These are phyloP conservation scores for Deroplatys truncata DNA, from an alignment of 2,888 invertebrate species.

Conservation along the genomic window DNA sequence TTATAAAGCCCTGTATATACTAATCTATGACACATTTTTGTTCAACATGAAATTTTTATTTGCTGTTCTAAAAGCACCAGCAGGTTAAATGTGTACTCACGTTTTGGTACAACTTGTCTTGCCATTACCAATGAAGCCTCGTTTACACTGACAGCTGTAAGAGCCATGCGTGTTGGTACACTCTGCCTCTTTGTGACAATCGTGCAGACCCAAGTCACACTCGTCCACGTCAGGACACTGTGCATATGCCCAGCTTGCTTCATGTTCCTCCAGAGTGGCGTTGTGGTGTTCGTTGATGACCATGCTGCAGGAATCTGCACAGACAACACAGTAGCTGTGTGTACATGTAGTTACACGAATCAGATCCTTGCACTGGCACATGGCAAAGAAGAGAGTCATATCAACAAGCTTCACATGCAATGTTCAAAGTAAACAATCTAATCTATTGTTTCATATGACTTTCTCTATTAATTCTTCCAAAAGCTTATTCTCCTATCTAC, in stretches of 20 bases:
- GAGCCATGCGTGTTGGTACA: slow-evolving; percentile 91
- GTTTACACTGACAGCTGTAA: slow-evolving; percentile 81
- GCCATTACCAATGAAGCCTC: slow-evolving; percentile 87
- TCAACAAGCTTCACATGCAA: no score
- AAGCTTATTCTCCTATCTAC: no score
- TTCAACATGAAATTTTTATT: no score
- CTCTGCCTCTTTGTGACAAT: slow-evolving; percentile 86
- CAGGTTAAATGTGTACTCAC: slow-evolving; percentile 37
- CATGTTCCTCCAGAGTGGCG: slow-evolving; percentile 50
- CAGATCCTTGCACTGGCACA: no score
- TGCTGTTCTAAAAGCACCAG: no score
- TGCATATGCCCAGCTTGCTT: slow-evolving; percentile 86
- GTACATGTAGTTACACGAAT: no score
- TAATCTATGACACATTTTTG: no score
- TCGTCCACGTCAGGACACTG: slow-evolving; percentile 93
- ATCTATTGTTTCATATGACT: no score
- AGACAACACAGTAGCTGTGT: background rate
- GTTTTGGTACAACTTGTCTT: slow-evolving; percentile 76
- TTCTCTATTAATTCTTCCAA: no score
- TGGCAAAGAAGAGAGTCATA: no score
- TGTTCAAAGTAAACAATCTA: no score
- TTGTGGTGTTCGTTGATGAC: slow-evolving; percentile 53
- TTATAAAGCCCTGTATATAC: no score
- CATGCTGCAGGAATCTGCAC: slow-evolving; percentile 52
- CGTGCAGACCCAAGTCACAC: slow-evolving; percentile 80